phyloP scores from a whole-genome alignment of 2,888 invertebrate genomes.

The Hirtodrosophila confusa region DNA sequence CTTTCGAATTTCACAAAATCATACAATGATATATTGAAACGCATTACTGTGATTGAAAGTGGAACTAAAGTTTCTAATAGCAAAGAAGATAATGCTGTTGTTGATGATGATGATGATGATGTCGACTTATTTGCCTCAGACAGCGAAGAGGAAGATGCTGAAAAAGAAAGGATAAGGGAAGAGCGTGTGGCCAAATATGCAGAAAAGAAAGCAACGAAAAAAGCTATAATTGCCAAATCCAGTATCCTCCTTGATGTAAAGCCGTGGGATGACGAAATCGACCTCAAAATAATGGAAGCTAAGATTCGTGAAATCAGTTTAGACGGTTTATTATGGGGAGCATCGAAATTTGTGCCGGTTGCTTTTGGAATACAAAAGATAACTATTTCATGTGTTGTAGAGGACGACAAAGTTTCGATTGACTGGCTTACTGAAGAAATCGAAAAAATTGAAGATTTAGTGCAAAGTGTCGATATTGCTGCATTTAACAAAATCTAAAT shows the following conservation, averaged over 20 bases:
- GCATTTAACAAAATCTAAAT: constrained; percentile 96
- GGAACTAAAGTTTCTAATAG: constrained; percentile 21
- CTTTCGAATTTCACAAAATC: constrained; percentile 81
- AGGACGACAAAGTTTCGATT: constrained; percentile 97
- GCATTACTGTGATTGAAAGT: constrained; percentile 80
- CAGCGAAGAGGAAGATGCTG: constrained; percentile 90
- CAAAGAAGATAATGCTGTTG: constrained; percentile 3
- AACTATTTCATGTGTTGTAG: constrained; percentile 95
- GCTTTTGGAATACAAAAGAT: constrained; percentile 97
- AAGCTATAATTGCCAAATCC: constrained; percentile 95
- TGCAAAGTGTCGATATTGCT: constrained; percentile 96
- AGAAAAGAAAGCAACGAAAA: constrained; percentile 96
- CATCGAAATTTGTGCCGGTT: constrained; percentile 94
- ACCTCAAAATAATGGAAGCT: constrained; percentile 93
- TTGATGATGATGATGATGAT: constrained; percentile 88
- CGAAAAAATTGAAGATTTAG: constrained; percentile 92
- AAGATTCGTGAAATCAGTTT: constrained; percentile 90
- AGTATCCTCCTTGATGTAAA: constrained; percentile 97
- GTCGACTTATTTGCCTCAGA: constrained; percentile 93
- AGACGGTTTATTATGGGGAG: constrained; percentile 97
- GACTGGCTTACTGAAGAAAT: constrained; percentile 95
- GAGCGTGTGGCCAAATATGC: constrained; percentile 94
- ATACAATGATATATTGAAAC: constrained; percentile 80
- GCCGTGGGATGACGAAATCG: constrained; percentile 95
- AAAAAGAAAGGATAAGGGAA: constrained; percentile 91